Base-by-base conservation (phyloP, 1,140 invertebrate genomes). In the Lutraria rhynchaena region DNA sequence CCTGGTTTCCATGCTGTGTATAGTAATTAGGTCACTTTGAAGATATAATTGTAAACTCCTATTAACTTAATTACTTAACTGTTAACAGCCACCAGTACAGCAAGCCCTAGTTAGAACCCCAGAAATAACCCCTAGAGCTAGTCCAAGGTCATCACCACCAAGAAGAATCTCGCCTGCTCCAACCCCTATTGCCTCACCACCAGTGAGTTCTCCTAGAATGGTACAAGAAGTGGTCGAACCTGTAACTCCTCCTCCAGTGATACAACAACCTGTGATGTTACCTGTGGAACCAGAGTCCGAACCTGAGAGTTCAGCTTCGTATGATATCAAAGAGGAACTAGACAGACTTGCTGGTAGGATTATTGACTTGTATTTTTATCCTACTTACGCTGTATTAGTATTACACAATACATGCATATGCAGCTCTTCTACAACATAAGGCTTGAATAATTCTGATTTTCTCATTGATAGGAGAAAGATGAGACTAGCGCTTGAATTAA, bases 321-420 rank as follows among this genome's bases (percentile, higher is more conserved):
- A 88, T 22, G 89, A 90, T 75, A 86, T 90, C 3, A 87, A 85
- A 53, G 86, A 89, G 53, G 89, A 90, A 60, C 75, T 90, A 9
- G 41, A 87, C 41, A 80, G 74, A 41, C 81, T 90, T 17, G 83
- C 82, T 74, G 82, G 89, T 89, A 75, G 27, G 27, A n/a, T n/a
- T n/a, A 2, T 3, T 3, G 15, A 60, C n/a, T n/a, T n/a, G n/a
- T n/a, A n/a, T n/a, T n/a, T n/a, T n/a, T n/a, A n/a, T n/a, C n/a
- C n/a, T n/a, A n/a, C n/a, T n/a, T n/a, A n/a, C n/a, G n/a, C n/a
- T n/a, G n/a, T n/a, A n/a, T n/a, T n/a, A n/a, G n/a, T n/a, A n/a
- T n/a, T n/a, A n/a, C n/a, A n/a, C n/a, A n/a, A n/a, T n/a, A n/a
- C n/a, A n/a, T n/a, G n/a, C n/a, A n/a, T n/a, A n/a, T n/a, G n/a